Conservation (phyloP, 1,140 invertebrate species). For the Trissolcus basalis region DNA sequence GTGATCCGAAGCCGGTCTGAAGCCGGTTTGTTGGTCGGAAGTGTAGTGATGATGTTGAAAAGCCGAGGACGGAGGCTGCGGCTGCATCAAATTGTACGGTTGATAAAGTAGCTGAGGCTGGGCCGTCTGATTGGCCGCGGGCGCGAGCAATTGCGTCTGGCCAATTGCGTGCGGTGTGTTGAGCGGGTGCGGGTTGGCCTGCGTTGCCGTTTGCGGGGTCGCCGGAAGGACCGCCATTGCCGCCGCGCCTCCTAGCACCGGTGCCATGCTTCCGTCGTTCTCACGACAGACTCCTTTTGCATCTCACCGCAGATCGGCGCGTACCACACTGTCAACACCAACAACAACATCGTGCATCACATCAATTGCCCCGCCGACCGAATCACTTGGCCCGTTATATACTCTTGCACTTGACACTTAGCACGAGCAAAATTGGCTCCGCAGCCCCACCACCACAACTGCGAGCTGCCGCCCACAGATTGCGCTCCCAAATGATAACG, state of each 20-base stretch:
- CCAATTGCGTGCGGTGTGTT: conserved; percentile 56
- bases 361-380: neutral
- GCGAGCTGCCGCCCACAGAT: too few relatives aligned
- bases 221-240: conserved; percentile 76
- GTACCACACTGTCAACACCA: conserved; percentile 21
- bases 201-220: conserved; percentile 74
- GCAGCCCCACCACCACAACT: too few relatives aligned
- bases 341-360: conserved; percentile 10
- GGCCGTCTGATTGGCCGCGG: conserved; percentile 50
- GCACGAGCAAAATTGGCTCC: too few relatives aligned
- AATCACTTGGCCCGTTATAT: conserved; percentile 10
- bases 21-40: conserved; percentile 57
- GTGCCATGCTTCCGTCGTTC: conserved; percentile 67
- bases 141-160: conserved; percentile 65
- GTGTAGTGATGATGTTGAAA: conserved; percentile 59
- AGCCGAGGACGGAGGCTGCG: conserved; percentile 57
- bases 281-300: conserved; percentile 45
- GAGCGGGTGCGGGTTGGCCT: conserved; percentile 60
- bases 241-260: conserved; percentile 74
- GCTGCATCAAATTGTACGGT: conserved; percentile 69
- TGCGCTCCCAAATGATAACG: too few relatives aligned
- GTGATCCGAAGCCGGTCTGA: conserved; percentile 38
- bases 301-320: conserved; percentile 21
- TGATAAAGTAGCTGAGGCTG: conserved; percentile 69
- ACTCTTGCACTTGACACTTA: too few relatives aligned